Conservation (phyloP, 2,888 invertebrate species). For the Lottia scabra region DNA sequence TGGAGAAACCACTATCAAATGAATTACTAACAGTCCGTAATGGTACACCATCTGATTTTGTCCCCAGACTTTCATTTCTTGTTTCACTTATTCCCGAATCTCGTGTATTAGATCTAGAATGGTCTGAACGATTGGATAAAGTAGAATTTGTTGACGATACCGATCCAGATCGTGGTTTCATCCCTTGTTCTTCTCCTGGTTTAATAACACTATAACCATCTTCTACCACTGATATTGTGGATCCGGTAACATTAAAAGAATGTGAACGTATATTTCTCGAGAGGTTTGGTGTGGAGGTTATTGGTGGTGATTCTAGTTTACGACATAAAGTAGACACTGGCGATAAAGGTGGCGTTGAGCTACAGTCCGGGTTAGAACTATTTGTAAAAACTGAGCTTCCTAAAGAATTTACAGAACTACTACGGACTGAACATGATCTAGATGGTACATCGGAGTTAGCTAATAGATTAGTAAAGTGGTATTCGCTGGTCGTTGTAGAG, state of each 20-base stretch:
- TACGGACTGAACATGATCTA: neutral
- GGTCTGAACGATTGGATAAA: neutral
- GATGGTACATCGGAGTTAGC: constrained; percentile 13
- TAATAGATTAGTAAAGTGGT: constrained; percentile 10
- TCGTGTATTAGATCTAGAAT: neutral
- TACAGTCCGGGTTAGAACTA: neutral
- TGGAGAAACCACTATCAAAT: constrained; percentile 51
- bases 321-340: neutral
- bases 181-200: neutral
- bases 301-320: neutral
- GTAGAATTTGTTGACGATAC: neutral
- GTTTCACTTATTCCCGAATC: neutral
- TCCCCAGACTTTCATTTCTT: neutral
- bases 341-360: neutral
- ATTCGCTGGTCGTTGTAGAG: constrained; percentile 3
- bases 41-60: neutral
- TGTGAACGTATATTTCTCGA: neutral
- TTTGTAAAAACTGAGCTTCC: neutral
- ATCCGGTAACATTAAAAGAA: neutral
- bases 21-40: constrained; percentile 40
- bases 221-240: neutral
- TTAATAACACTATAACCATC: neutral
- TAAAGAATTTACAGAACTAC: constrained; percentile 12
- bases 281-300: neutral
- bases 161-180: neutral